Percentiles rank a stretch among this genome's conserved stretches.
These are phyloP conservation scores for Otolemur crassicaudatus DNA, from an alignment of 2,797 vertebrate genomes.

Conservation along the genomic window DNA sequence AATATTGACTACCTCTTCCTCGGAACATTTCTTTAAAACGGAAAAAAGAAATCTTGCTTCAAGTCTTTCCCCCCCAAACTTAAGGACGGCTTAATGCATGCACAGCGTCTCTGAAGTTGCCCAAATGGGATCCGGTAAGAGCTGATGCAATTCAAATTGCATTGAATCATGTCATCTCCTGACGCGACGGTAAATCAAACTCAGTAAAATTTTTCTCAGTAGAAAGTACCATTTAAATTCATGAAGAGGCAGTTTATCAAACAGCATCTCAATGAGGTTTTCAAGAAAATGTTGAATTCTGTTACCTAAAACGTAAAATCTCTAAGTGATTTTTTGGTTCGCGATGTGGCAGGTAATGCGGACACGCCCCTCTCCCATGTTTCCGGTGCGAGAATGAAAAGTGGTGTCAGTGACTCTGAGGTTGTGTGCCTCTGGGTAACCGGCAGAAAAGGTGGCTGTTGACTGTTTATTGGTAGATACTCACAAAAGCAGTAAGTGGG, in stretches of 20 bases:
- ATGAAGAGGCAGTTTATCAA: slow-evolving; percentile 25
- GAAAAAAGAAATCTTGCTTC: neutral
- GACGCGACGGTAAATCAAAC: neutral
- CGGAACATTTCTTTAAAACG: neutral
- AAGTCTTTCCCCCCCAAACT: neutral
- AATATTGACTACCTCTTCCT: neutral
- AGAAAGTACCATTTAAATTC: neutral
- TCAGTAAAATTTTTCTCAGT: neutral
- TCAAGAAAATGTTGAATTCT: slow-evolving; percentile 23
- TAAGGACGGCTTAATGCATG: neutral
- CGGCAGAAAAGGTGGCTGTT: neutral
- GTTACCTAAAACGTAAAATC: neutral
- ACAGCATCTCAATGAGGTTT: neutral
- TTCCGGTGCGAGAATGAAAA: neutral
- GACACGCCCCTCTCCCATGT: neutral
- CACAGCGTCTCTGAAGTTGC: neutral
- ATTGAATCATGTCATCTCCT: neutral
- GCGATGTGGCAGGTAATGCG: neutral
- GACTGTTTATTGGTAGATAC: neutral
- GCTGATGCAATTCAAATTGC: neutral
- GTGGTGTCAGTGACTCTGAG: neutral
- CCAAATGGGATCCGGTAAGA: neutral
- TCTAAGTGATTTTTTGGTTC: neutral
- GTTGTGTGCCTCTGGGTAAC: neutral
- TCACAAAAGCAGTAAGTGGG: neutral